Evolutionary conservation across 1,140 invertebrate genomes (phyloP), one percentile per base, ranked within the genome.

Genomic region (Aphelinus atriplicis): DNA sequence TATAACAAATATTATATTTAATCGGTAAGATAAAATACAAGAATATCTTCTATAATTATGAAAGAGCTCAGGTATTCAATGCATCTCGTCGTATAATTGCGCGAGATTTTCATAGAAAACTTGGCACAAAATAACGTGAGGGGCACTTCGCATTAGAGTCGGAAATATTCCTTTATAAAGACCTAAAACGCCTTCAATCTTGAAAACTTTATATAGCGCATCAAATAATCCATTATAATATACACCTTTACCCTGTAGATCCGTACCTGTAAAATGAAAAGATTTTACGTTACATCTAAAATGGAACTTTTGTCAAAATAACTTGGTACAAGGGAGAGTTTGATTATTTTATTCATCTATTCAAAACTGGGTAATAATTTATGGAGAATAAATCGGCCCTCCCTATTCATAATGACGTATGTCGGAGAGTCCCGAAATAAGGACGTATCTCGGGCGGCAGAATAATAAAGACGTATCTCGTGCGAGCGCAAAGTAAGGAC

Each of bases 91-190:
- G 43, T 83, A 82, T 4, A 83, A 68, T 79, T 89, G 86, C 80
- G 92, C 92, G 60, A 95, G 85, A 83, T 93, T 86, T 82, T 95
- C 93, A 93, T 95, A 96, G 87, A 96, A 94, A 65, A 95, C 90
- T 68, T 97, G 89, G 81, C 91, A 94, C 0, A 96, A 84, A n/a
- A 95, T 91, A 3, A 94, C 94, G 82, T 97, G 95, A 1, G 95
- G 95, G 3, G 93, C 94, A 81, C 96, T 89, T 80, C 95, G 90
- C 78, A 95, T 88, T 85, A 95, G 95, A 45, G 93, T 92, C 1
- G 95, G 94, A 3, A 92, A 90, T 67, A 93, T 89, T 9, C 95
- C 95, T 89, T 96, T 96, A 84, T 96, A 96, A 58, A 96, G 90
- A 1, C 94, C 95, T 71, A 88, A 87, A 0, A 95, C 62, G 7